Base-by-base conservation (phyloP, 2,888 invertebrate genomes). In the Eupithecia dodoneata region DNA sequence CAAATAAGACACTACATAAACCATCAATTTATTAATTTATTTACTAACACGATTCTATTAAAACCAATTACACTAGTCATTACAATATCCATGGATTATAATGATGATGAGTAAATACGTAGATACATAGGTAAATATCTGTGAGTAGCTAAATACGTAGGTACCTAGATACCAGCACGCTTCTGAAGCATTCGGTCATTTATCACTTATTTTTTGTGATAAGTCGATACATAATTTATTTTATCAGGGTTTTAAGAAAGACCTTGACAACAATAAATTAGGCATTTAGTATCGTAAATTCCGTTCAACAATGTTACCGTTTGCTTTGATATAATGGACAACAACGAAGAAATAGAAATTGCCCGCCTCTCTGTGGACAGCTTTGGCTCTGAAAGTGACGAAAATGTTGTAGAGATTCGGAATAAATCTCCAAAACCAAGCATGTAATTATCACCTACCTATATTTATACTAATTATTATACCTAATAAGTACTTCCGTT, bases 221-320 rank as follows among this genome's bases (percentile, higher is more conserved):
- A 78, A 44, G 66, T 66, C 65, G 42, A 67, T 73, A n/a, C 55
- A 72, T 72, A 63, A 59, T 42, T 52, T 72, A 42, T 66, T 65
- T 75, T 73, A 78, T 75, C 73, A 75, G 73, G 71, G 72, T 77
- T 77, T 73, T 75, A 42, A 71, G 65, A 78, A 75, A 73, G 69
- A 69, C 73, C 73, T 75, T 73, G 70, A 70, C 71, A 55, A 71
- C 66, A 47, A 30, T 18, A 47, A 47, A 70, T 45, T 70, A 45
- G 63, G 30, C 63, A 70, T 45, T 70, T 70, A 70, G 70, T 70
- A 70, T 70, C 30, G 18, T 47, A 30, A 30, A 47, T 70, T 76
- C 52, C 73, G 63, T 74, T 65, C 65, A 65, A 72, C 72, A 70
- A 78, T 76, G 76, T 74, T 74, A 76, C 76, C 73, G 74, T 69